Evolutionary conservation across 2,888 invertebrate species (phyloP).

Genomic region (Candidula unifasciata): DNA sequence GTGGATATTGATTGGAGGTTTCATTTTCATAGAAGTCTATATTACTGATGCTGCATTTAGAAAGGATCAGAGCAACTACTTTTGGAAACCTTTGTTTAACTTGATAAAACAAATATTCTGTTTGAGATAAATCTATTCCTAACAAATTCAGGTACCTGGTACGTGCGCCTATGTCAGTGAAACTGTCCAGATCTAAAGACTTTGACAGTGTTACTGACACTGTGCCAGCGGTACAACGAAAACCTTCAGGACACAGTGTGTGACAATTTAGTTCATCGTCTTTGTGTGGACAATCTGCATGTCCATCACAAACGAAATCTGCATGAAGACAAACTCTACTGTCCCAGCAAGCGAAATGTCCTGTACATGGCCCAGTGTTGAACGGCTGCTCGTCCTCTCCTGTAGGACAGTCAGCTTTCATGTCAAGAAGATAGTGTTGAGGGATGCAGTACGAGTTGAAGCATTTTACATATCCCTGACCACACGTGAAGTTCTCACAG

Average conservation of each 20-base stretch:
- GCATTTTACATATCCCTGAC: slow-evolving; percentile 12
- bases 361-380: not conserved
- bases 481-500: slow-evolving; percentile 4
- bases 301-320: too few species aligned
- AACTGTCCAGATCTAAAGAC: not conserved
- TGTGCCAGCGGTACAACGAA: slow-evolving; percentile 9
- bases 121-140: not conserved
- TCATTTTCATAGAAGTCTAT: not conserved
- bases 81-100: not conserved
- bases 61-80: not conserved
- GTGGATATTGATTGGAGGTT: not conserved
- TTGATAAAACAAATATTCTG: not conserved
- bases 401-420: not conserved
- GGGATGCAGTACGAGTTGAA: slow-evolving; percentile 14
- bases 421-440: not conserved
- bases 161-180: not conserved
- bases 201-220: not conserved
- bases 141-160: not conserved
- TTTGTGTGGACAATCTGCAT: slow-evolving; percentile 12
- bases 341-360: slow-evolving; percentile 2
- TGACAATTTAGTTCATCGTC: slow-evolving; percentile 30
- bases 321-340: slow-evolving; percentile 13
- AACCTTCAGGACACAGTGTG: slow-evolving; percentile 17
- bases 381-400: not conserved
- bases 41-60: not conserved